These are phyloP conservation scores for Palloptera scutellata DNA, from an alignment of 2,888 invertebrate species.

Conservation along the genomic window DNA sequence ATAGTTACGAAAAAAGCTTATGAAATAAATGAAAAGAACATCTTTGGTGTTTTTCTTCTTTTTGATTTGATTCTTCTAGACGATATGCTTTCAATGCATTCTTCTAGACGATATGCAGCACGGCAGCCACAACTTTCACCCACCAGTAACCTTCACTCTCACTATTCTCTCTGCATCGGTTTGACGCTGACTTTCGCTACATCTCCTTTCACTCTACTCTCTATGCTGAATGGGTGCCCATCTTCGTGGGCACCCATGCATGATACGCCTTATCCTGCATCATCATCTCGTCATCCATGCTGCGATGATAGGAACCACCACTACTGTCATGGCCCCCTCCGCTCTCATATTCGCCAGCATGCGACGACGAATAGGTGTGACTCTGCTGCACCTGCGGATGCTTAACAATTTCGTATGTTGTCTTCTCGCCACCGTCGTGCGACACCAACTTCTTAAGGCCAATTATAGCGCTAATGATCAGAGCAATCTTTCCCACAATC, in stretches of 20 bases:
- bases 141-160: background rate
- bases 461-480: conserved; percentile 79
- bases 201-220: conserved; percentile 17
- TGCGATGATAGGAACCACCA: conserved; percentile 68
- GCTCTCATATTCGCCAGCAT: conserved; percentile 71
- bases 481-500: conserved; percentile 83
- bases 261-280: conserved; percentile 73
- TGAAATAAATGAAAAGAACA: conserved; percentile 13
- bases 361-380: conserved; percentile 76
- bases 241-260: conserved; percentile 64
- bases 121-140: conserved; percentile 9
- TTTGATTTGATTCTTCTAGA: conserved; percentile 25
- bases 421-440: conserved; percentile 76
- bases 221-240: too few species aligned
- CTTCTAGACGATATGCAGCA: conserved; percentile 29
- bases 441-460: conserved; percentile 81
- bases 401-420: conserved; percentile 85
- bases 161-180: background rate
- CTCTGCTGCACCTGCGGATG: conserved; percentile 83
- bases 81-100: conserved; percentile 39
- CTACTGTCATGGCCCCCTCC: conserved; percentile 56
- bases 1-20: too few species aligned
- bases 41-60: conserved; percentile 35
- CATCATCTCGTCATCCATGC: conserved; percentile 69
- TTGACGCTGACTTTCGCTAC: background rate